A percentile compares a stretch with the other conserved stretches of the same genome.
phyloP scores from a whole-genome alignment of 2,113 vertebrate species.

The Sprattus sprattus region DNA sequence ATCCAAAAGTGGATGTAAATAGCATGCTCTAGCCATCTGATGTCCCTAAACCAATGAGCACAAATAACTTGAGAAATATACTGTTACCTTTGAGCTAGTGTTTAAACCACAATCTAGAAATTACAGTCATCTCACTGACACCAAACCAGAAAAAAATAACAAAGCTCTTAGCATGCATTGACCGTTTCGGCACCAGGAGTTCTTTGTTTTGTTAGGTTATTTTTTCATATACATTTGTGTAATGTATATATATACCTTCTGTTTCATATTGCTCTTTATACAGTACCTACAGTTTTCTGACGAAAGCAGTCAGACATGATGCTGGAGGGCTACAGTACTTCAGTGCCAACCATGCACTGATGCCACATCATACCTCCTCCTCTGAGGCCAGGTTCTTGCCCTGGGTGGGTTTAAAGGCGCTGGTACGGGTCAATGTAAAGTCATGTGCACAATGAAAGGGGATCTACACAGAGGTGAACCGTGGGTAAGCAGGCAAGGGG shows the following conservation, averaged over 20 bases:
- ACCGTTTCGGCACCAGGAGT: background rate
- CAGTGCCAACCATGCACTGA: background rate
- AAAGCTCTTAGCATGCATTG: background rate
- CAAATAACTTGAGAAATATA: background rate
- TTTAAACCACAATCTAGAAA: background rate
- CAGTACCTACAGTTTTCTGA: slow-evolving; percentile 12
- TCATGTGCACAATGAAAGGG: background rate
- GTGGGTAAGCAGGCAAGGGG: slow-evolving; percentile 6
- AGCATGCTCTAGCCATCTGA: background rate
- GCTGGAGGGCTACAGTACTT: background rate
- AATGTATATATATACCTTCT: background rate
- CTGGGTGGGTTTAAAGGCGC: background rate
- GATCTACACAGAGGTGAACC: background rate
- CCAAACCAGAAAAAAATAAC: background rate
- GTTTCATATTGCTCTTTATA: slow-evolving; percentile 14
- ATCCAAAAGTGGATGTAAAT: background rate
- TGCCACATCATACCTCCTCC: background rate
- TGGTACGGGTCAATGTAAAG: background rate
- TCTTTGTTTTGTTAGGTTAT: background rate
- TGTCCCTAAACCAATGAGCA: background rate
- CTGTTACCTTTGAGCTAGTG: background rate
- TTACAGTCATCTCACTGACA: background rate
- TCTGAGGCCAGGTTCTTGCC: background rate
- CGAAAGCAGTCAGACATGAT: background rate
- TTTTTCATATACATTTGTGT: background rate